These are phyloP conservation scores for Tenrec ecaudatus DNA, from an alignment of 2,113 vertebrate genomes.

Conservation along the genomic window DNA sequence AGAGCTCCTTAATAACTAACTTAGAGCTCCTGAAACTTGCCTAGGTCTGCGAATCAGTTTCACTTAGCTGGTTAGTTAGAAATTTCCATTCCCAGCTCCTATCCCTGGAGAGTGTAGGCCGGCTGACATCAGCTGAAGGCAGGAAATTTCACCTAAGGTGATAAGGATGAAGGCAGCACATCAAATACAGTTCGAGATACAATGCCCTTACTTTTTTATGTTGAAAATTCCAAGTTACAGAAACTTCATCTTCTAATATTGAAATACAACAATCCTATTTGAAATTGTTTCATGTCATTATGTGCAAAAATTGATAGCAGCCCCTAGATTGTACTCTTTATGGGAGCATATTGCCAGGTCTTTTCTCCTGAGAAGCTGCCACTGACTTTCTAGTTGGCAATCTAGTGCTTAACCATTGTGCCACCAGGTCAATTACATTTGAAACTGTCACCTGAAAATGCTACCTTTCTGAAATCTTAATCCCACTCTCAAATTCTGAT, in stretches of 20 bases:
- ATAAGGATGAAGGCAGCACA: background rate
- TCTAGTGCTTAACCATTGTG: no score
- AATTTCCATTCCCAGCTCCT: background rate
- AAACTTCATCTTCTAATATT: background rate
- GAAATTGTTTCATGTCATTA: background rate
- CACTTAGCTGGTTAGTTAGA: background rate
- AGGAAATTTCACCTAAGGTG: background rate
- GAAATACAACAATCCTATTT: background rate
- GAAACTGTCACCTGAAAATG: slow-evolving; percentile 11
- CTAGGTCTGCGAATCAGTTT: background rate
- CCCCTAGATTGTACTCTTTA: no score
- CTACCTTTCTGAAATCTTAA: slow-evolving; percentile 36
- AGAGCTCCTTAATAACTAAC: no score
- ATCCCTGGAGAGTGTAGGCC: background rate
- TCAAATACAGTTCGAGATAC: background rate
- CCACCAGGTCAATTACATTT: background rate
- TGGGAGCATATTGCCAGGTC: no score
- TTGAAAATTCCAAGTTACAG: slow-evolving; percentile 19
- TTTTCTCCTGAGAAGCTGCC: no score
- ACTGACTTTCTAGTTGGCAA: no score
- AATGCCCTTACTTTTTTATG: slow-evolving; percentile 41
- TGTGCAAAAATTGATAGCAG: no score
- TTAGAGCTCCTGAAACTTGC: background rate
- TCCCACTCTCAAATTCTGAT: background rate
- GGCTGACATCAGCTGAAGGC: background rate